Evolutionary conservation across 1,140 invertebrate species (phyloP).

Genomic region (Platorchestia sp.): DNA sequence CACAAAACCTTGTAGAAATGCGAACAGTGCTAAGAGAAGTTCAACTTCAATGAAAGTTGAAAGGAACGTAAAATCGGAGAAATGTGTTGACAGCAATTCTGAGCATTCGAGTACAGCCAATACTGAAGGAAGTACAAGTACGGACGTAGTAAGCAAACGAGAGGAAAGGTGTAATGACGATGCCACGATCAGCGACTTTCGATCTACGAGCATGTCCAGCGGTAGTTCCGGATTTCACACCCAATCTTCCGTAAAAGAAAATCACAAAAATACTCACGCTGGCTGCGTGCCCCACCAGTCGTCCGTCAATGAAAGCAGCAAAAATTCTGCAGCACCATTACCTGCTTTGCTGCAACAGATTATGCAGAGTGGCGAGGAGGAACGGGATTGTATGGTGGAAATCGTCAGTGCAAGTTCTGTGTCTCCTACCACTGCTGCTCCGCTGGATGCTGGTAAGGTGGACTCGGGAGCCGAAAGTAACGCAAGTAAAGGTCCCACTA

Average conservation of each 20-base stretch:
- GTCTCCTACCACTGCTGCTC: background rate
- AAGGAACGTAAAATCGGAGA: background rate
- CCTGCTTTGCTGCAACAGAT: conserved; percentile 40
- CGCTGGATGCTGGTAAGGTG: conserved; percentile 32
- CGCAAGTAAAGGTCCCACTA: background rate
- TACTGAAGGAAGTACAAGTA: background rate
- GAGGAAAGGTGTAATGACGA: background rate
- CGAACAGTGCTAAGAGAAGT: background rate
- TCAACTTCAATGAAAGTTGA: background rate
- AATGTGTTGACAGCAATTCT: background rate
- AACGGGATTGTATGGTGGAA: conserved; percentile 40
- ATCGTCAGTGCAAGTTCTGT: conserved; percentile 18
- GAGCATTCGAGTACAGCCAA: background rate
- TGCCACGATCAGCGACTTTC: background rate
- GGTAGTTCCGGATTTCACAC: background rate
- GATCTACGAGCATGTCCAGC: background rate
- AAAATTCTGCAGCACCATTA: background rate
- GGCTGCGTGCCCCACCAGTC: background rate
- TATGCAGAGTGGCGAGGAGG: conserved; percentile 13
- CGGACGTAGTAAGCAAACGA: background rate
- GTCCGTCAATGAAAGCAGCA: background rate
- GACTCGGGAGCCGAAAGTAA: background rate
- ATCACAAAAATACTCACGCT: background rate
- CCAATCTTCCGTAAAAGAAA: background rate
- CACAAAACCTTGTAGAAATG: background rate